Evolutionary conservation across 2,888 invertebrate genomes (phyloP).

Genomic region (Apotomis capreana): DNA sequence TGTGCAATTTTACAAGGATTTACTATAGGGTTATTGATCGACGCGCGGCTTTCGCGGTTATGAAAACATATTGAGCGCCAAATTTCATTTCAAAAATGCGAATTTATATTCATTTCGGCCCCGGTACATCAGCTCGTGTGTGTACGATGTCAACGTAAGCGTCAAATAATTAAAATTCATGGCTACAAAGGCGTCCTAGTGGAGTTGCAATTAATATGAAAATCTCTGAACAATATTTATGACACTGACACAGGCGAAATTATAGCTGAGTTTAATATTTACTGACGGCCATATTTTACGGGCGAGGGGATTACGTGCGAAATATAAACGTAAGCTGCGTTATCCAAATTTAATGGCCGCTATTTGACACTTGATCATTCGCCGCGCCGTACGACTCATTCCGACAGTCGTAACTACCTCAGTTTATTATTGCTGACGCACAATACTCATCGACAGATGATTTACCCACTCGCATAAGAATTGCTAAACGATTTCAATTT

Average conservation of each 20-base stretch:
- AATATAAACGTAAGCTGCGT: constrained; percentile 68
- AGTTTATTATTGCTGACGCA: constrained; percentile 61
- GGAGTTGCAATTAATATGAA: constrained; percentile 73
- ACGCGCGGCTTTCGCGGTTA: not conserved
- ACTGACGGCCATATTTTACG: constrained; percentile 77
- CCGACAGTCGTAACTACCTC: constrained; percentile 57
- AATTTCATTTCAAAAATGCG: constrained; percentile 8
- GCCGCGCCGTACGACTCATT: constrained; percentile 62
- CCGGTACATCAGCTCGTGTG: constrained; percentile 34
- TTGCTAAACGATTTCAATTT: constrained; percentile 11
- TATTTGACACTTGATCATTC: constrained; percentile 71
- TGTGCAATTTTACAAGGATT: constrained; percentile 37
- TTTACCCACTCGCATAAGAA: constrained; percentile 52
- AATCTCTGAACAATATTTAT: constrained; percentile 75
- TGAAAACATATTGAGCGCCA: not conserved
- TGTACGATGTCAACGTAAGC: constrained; percentile 47
- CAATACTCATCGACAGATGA: constrained; percentile 45
- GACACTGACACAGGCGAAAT: constrained; percentile 70
- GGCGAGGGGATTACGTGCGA: constrained; percentile 72
- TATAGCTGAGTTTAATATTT: constrained; percentile 76
- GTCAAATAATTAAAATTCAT: constrained; percentile 67
- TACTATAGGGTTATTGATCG: constrained; percentile 36
- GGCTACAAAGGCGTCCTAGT: constrained; percentile 65
- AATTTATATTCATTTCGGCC: constrained; percentile 27
- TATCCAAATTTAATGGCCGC: constrained; percentile 71